phyloP scores from a whole-genome alignment of 2,888 invertebrate genomes.

The Villa cingulata region DNA sequence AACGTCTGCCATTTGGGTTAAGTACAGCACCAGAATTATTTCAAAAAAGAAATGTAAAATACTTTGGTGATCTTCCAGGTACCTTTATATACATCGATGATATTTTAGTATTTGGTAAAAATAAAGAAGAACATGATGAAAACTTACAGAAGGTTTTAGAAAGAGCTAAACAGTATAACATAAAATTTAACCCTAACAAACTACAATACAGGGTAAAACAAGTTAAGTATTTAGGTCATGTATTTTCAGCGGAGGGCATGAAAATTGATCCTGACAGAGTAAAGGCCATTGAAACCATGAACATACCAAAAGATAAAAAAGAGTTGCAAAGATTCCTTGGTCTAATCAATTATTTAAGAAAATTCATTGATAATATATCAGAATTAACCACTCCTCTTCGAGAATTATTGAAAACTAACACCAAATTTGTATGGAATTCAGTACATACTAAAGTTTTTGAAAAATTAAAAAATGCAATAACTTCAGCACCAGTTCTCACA shows the following conservation, averaged over 20 bases:
- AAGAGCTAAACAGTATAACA: slow-evolving; percentile 1
- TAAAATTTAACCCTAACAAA: slow-evolving; percentile 8
- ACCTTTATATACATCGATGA: too few relatives aligned
- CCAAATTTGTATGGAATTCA: slow-evolving; percentile 1
- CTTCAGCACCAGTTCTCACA: too few relatives aligned
- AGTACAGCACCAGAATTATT: too few relatives aligned
- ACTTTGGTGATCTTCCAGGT: slow-evolving; percentile 7
- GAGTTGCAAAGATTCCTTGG: slow-evolving; percentile 7
- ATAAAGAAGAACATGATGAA: too few relatives aligned
- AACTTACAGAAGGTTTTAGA: slow-evolving; percentile 1
- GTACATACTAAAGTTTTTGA: too few relatives aligned
- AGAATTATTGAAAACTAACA: slow-evolving; percentile 5
- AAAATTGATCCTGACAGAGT: background rate
- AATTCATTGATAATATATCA: slow-evolving; percentile 4
- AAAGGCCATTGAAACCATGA: background rate
- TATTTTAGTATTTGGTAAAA: too few relatives aligned
- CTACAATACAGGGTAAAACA: too few relatives aligned
- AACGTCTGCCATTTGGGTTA: too few relatives aligned
- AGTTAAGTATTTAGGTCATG: too few relatives aligned
- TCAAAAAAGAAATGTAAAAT: slow-evolving; percentile 2
- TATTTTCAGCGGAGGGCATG: too few relatives aligned
- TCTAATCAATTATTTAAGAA: slow-evolving; percentile 7
- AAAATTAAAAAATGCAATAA: too few relatives aligned
- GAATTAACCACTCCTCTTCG: slow-evolving; percentile 2
- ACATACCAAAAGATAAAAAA: slow-evolving; percentile 3